Evolutionary conservation across 2,113 vertebrate species (phyloP).

Genomic region (Salvelinus alpinus): DNA sequence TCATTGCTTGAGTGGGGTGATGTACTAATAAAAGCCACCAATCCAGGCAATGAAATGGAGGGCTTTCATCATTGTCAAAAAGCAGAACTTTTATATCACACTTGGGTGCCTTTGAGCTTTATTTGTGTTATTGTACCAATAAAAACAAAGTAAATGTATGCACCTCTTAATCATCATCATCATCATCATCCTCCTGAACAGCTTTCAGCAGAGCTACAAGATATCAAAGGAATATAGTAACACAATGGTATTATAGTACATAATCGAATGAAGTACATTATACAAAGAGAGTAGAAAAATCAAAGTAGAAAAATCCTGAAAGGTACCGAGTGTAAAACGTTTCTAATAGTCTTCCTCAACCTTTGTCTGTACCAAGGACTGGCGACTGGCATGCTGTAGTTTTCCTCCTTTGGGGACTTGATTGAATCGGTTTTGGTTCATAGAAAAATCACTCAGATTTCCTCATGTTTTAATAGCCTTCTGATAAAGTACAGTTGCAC

Average conservation of each 20-base stretch:
- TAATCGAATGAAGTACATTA: conserved; percentile 49
- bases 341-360: conserved; percentile 43
- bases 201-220: conserved; percentile 27
- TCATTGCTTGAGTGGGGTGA: neutral
- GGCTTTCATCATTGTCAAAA: conserved; percentile 7
- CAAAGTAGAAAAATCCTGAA: conserved; percentile 35
- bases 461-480: too few species aligned
- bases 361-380: conserved; percentile 8
- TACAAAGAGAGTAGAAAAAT: conserved; percentile 20
- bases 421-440: neutral
- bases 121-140: neutral
- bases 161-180: conserved; percentile 11
- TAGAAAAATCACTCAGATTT: too few species aligned
- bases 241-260: conserved; percentile 38
- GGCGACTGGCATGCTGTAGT: too few species aligned
- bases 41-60: conserved; percentile 5
- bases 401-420: neutral
- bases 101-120: neutral
- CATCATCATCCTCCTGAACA: conserved; percentile 8
- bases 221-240: conserved; percentile 41
- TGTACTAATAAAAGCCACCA: conserved; percentile 8
- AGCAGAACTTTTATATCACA: conserved; percentile 17
- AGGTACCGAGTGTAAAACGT: conserved; percentile 35
- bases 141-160: conserved; percentile 21
- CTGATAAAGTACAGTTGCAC: too few species aligned